Conservation (phyloP, 2,888 invertebrate genomes). For the Heliconius charithonia region DNA sequence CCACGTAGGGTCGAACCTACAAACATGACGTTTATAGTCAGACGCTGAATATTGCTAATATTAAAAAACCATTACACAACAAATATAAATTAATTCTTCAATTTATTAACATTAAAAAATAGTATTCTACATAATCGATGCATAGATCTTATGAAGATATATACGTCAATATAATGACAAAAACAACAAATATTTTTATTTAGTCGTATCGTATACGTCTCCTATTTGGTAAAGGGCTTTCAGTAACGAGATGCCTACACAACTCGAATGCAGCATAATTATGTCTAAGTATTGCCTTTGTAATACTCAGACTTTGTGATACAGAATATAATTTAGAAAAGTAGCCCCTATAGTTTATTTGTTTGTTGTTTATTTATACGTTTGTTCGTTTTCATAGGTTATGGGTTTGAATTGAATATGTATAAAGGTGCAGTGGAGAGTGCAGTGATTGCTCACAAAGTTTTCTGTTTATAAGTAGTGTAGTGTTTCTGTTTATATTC, state of each 20-base stretch:
- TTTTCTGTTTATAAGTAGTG: neutral
- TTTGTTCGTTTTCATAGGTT: neutral
- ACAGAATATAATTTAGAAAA: constrained; percentile 29
- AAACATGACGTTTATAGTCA: neutral
- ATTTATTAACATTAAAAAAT: too few relatives aligned
- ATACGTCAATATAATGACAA: neutral
- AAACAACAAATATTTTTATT: neutral
- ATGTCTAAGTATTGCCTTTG: constrained; percentile 32
- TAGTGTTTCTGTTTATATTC: too few relatives aligned
- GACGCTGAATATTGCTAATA: neutral
- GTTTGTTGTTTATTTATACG: neutral
- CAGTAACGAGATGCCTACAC: constrained; percentile 39
- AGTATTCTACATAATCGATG: too few relatives aligned
- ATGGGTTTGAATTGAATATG: neutral
- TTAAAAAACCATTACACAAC: too few relatives aligned
- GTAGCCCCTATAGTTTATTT: neutral
- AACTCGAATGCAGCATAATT: constrained; percentile 28
- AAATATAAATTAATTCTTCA: neutral
- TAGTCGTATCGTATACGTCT: constrained; percentile 33
- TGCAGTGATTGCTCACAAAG: neutral
- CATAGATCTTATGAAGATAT: neutral
- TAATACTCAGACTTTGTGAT: constrained; percentile 25
- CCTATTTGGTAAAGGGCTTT: constrained; percentile 24
- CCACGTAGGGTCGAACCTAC: neutral
- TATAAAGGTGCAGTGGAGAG: neutral